phyloP scores from a whole-genome alignment of 37 sponge, comb jelly and placozoan species.

The Chondrosia reniformis region DNA sequence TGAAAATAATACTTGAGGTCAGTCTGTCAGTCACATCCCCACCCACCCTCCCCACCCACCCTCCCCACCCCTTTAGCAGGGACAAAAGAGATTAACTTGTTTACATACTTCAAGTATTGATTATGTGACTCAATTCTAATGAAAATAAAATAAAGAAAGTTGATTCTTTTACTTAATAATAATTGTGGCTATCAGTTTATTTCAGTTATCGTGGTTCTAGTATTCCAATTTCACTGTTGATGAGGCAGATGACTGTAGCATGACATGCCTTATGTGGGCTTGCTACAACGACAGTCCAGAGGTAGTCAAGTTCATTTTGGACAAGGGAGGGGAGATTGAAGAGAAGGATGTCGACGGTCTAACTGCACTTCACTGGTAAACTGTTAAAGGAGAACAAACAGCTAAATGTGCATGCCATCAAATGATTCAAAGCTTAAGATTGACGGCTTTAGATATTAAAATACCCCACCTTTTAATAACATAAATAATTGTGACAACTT shows the following conservation, averaged over 20 bases:
- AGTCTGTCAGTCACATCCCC: slow-evolving; percentile 6
- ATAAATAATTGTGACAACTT: no score
- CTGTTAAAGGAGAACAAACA: neutral
- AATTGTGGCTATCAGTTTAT: no score
- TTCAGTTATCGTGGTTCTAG: neutral
- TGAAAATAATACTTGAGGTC: slow-evolving; percentile 51
- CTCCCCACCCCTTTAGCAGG: no score
- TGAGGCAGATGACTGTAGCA: slow-evolving; percentile 63
- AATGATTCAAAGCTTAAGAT: no score
- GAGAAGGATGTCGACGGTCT: slow-evolving; percentile 85
- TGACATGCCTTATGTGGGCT: slow-evolving; percentile 91
- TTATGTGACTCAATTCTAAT: no score
- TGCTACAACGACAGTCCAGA: slow-evolving; percentile 52
- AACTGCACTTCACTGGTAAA: slow-evolving; percentile 88
- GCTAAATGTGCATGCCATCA: neutral
- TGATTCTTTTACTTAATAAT: no score
- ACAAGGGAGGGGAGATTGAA: slow-evolving; percentile 66
- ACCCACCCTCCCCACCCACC: slow-evolving; percentile 16
- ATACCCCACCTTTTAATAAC: no score
- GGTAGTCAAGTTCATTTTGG: slow-evolving; percentile 41
- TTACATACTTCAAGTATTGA: no score
- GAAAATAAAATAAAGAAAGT: no score
- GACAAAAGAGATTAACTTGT: no score
- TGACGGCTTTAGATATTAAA: no score
- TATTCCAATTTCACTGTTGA: slow-evolving; percentile 33